phyloP scores from a whole-genome alignment of 2,113 vertebrate genomes.

The Cynopterus brachyotis region DNA sequence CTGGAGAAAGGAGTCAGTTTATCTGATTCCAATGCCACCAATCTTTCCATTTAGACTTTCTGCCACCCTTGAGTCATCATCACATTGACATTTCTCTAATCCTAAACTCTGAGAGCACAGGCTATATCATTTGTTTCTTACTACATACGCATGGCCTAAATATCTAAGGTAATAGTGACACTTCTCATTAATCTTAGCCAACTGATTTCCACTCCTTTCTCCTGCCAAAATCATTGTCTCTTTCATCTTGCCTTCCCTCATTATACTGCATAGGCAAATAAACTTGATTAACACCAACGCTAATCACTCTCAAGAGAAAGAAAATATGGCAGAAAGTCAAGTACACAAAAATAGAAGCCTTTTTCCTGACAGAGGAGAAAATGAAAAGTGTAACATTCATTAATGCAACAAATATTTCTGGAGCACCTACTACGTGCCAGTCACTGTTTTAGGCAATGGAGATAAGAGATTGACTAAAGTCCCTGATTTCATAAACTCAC shows the following conservation, averaged over 20 bases:
- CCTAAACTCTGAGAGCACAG: conserved; percentile 10
- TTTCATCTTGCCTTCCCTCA: neutral
- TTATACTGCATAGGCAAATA: neutral
- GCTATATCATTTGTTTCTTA: conserved; percentile 14
- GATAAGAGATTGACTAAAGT: neutral
- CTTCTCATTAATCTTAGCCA: neutral
- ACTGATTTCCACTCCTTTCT: neutral
- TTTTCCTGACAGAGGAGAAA: neutral
- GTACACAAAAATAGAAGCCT: neutral
- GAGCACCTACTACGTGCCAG: neutral
- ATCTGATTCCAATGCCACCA: neutral
- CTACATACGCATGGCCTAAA: neutral
- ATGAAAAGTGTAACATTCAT: neutral
- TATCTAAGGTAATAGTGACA: neutral
- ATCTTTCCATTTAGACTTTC: neutral
- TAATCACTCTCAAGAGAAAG: neutral
- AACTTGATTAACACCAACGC: neutral
- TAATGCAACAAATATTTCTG: conserved; percentile 23
- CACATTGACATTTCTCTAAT: neutral
- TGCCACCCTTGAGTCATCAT: neutral
- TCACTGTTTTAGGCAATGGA: neutral
- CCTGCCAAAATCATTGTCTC: neutral
- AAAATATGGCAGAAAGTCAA: conserved; percentile 6
- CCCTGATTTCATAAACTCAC: neutral
- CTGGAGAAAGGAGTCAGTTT: neutral